Conservation (phyloP, 1,140 invertebrate species). For the Lasioglossum albipes region DNA sequence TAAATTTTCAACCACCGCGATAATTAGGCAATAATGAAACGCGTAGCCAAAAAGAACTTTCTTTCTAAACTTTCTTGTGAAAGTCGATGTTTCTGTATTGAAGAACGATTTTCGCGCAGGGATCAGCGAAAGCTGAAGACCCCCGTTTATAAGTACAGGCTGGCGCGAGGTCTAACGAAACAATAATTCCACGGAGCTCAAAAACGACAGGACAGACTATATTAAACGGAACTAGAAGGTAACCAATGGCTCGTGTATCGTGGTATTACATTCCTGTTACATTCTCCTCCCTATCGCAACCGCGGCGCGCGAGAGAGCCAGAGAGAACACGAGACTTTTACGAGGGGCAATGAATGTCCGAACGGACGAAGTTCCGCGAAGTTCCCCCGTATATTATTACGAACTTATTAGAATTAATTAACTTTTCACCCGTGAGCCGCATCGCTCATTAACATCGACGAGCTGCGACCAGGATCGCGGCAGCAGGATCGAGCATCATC, state of each 20-base stretch:
- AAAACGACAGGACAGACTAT: neutral
- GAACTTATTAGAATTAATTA: constrained; percentile 73
- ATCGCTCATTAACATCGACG: constrained; percentile 38
- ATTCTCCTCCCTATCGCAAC: constrained; percentile 36
- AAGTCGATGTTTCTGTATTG: too few species aligned
- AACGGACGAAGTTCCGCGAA: constrained; percentile 20
- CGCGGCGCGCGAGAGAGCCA: neutral
- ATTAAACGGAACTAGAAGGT: constrained; percentile 32
- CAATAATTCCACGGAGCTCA: neutral
- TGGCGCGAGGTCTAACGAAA: neutral
- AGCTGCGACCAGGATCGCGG: neutral
- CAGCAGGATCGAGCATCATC: neutral
- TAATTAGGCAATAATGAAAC: too few species aligned
- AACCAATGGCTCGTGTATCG: constrained; percentile 34
- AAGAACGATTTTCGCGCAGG: too few species aligned
- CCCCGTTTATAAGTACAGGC: too few species aligned
- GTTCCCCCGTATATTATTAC: constrained; percentile 56
- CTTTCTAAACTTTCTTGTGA: too few species aligned
- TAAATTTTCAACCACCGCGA: too few species aligned
- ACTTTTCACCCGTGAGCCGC: constrained; percentile 62
- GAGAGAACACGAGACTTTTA: constrained; percentile 47
- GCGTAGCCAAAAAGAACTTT: too few species aligned
- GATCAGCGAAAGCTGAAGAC: too few species aligned
- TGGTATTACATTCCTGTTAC: constrained; percentile 54
- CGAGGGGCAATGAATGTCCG: constrained; percentile 61